Evolutionary conservation across 92 coral and sea anemone genomes (phyloP).

Genomic region (Montipora capitata): DNA sequence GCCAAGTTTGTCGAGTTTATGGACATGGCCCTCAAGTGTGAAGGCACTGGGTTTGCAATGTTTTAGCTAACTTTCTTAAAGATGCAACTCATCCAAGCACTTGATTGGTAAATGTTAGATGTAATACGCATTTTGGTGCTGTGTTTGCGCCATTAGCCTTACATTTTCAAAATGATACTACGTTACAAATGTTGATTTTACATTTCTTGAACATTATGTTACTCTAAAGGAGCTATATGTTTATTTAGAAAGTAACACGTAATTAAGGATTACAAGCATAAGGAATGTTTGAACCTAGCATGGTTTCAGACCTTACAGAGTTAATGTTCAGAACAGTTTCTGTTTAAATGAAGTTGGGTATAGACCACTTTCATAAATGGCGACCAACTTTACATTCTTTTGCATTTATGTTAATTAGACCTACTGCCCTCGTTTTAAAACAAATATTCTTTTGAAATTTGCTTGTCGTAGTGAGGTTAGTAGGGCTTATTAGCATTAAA

Average conservation of each 20-base stretch:
- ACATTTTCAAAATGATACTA: too few species aligned
- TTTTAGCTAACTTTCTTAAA: conserved; percentile 7
- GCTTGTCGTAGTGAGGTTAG: too few species aligned
- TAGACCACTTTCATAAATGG: too few species aligned
- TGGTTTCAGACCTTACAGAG: conserved; percentile 10
- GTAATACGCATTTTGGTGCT: too few species aligned
- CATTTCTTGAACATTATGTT: not conserved
- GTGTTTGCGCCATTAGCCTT: too few species aligned
- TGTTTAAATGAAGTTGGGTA: conserved; percentile 8
- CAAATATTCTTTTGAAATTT: too few species aligned
- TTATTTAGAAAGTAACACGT: too few species aligned
- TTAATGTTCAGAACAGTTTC: conserved; percentile 7
- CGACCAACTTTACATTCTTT: too few species aligned
- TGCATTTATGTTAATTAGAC: too few species aligned
- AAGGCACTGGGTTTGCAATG: conserved; percentile 30
- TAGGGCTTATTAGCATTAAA: too few species aligned
- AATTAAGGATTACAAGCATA: not conserved
- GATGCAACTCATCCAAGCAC: not conserved
- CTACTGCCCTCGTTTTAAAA: too few species aligned
- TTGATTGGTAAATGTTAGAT: not conserved
- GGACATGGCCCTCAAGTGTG: conserved; percentile 47
- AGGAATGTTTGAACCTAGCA: not conserved
- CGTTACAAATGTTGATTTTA: conserved; percentile 8
- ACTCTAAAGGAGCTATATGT: too few species aligned
- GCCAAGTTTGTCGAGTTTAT: conserved; percentile 19